Evolutionary conservation across 2,888 invertebrate species (phyloP), one percentile per base, ranked within the genome.

Genomic region (Nudaria mundana): DNA sequence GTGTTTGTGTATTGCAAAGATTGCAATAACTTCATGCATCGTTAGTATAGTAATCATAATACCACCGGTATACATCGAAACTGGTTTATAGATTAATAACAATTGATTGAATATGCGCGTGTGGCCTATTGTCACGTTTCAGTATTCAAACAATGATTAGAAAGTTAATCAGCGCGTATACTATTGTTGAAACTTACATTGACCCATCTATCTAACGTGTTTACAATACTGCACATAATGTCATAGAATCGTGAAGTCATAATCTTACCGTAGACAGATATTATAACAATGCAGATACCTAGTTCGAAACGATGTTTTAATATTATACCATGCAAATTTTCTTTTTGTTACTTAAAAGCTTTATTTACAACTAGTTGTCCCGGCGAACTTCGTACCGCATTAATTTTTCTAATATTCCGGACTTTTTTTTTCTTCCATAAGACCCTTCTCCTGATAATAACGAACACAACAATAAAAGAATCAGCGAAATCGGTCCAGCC

Each of bases 71-170:
- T 51, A 57, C 56, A 56, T 54, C 35, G 51, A 46, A 62, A 56
- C 53, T 55, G 55, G 63, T 63, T 57, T 61, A 52, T 55, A 54
- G 50, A 44, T 41, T 58, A 54, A 25, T 43, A 61, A 60, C 56
- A 45, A 61, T 55, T 52, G 57, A 52, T 63, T 50, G 42, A 46
- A 52, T 57, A 54, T 46, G 47, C 38, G 30, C 39, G 48, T 48
- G 54, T 47, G 51, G 50, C 61, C 64, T 58, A 62, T 63, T 72
- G 75, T 75, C 74, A 72, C 66, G 71, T 73, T 64, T 67, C 53
- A 53, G 50, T 60, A 56, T 66, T 58, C 55, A 62, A 66, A 70
- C 55, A 59, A 62, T 72, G 69, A 79, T 81, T 82, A 85, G 84
- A 86, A 86, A 86, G 84, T 81, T 56, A 55, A 49, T 45, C 56